Base-by-base conservation (phyloP, 2,888 invertebrate genomes). In the Gymnosoma rotundatum region DNA sequence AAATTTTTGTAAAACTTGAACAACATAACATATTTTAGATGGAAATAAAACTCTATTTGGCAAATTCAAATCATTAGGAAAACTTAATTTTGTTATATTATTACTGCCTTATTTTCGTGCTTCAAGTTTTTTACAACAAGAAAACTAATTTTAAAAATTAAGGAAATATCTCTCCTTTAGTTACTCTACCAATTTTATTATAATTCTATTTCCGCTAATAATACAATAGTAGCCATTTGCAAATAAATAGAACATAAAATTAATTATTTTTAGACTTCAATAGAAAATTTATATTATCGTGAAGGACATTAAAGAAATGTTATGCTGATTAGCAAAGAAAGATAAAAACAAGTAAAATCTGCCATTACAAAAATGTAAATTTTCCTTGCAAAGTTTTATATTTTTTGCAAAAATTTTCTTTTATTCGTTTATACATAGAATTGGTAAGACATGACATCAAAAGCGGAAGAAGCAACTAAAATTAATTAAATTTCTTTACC, bases 401-500 rank as follows among this genome's bases (percentile, higher is more conserved):
- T 50, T 38, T 66, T 36, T 36, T 16, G 16, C 16, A 18, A 52
- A 18, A 8, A 36, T 48, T 56, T 25, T 38, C 45, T 63, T 70
- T 60, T 6, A 67, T 60, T 67, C 67, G 4, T 25, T 52, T 36
- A 67, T 74, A 32, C 70, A 61, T 48, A 60, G 64, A 64, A 79
- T 69, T 83, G 70, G 74, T 61, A 76, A 72, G 66, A 75, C 75
- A 83, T 79, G 79, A 76, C 79, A 83, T 72, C 78, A 66, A 82
- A 85, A 86, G 80, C 86, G 86, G 86, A 87, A 82, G 84, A 78
- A 64, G 82, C 83, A 85, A 79, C 82, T 86, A 69, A 85, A 86
- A 86, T 86, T 86, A 87, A 87, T 87, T 87, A 87, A 87, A 87
- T 85, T 86, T 83, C 38, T 61, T 61, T 79, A 83, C 79, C 75